A percentile compares a stretch with the other conserved stretches of the same genome.
phyloP scores from a whole-genome alignment of 2,113 vertebrate genomes.

The Neotoma lepida region DNA sequence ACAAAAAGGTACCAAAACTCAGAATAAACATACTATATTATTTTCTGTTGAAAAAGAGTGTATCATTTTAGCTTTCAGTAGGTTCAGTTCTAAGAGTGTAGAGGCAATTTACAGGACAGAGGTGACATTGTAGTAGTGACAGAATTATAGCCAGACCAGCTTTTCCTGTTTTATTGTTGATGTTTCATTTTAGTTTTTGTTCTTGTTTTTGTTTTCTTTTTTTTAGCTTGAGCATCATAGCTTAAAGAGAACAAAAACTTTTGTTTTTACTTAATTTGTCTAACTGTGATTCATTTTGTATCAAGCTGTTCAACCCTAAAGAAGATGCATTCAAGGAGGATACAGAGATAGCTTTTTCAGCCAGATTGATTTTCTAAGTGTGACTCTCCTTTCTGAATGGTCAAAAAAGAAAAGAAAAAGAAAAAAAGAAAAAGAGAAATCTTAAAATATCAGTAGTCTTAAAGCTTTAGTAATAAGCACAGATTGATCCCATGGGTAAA shows the following conservation, averaged over 20 bases:
- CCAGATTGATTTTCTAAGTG: slow-evolving; percentile 46
- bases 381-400: slow-evolving; percentile 48
- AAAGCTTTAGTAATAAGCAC: slow-evolving; percentile 57
- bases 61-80: slow-evolving; percentile 60
- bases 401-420: slow-evolving; percentile 32
- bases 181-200: not conserved
- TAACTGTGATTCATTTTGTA: slow-evolving; percentile 53
- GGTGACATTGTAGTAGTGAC: not conserved
- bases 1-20: slow-evolving; percentile 17
- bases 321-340: slow-evolving; percentile 46
- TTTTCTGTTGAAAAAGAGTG: slow-evolving; percentile 25
- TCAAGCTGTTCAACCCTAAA: slow-evolving; percentile 37
- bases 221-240: slow-evolving; percentile 54
- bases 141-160: not conserved
- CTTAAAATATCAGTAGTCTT: slow-evolving; percentile 54
- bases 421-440: not conserved
- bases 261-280: slow-evolving; percentile 64
- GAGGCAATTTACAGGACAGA: not conserved
- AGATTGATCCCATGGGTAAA: slow-evolving; percentile 60
- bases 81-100: not conserved
- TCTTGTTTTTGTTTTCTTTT: not conserved
- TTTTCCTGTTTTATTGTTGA: slow-evolving; percentile 20
- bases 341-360: slow-evolving; percentile 10
- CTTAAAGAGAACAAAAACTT: slow-evolving; percentile 43
- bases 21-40: not conserved